Evolutionary conservation across 2,888 invertebrate species (phyloP), one percentile per base, ranked within the genome.

Genomic region (Maniola hyperantus): DNA sequence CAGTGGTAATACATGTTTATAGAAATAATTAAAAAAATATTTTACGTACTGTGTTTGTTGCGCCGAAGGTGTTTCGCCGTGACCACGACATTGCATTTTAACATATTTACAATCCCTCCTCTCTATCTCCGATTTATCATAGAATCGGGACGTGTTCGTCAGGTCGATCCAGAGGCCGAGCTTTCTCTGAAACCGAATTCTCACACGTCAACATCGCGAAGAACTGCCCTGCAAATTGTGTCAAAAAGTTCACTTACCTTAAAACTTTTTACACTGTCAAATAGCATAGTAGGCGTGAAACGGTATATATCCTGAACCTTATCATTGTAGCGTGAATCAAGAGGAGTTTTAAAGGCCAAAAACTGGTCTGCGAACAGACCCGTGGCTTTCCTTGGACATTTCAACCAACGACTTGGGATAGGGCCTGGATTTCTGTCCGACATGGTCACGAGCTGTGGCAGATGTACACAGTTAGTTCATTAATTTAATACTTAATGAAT

Each of bases 151-250:
- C 0, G 99, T 99, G 81, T 99, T 98, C 0, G 99, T 99, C 72
- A 99, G 92, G 87, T 99, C 99, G 71, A 99, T 96, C 97, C 99
- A 98, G 33, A 99, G 85, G 0, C 99, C 99, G 67, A 99, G 87
- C 81, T 97, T 97, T 18, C 96, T 89, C 97, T 97, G 82, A 20
- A 83, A 83, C 26, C 63, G 20, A 48, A 73, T 68, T 68, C 67
- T 69, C 60, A 69, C 71, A 71, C 67, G 69, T 71, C 63, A 67
- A 71, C 46, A 72, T 65, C 69, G 59, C 48, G 44, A 55, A 58
- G 64, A 65, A 63, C 53, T 39, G 66, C 54, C 64, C 46, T 62
- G 61, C 64, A 42, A 53, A 51, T 62, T 15, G 11, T 50, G 18
- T 51, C 46, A 59, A 65, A 46, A 65, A 63, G 59, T 48, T 61